phyloP scores from a whole-genome alignment of 2,113 vertebrate species.

The Oreochromis niloticus region DNA sequence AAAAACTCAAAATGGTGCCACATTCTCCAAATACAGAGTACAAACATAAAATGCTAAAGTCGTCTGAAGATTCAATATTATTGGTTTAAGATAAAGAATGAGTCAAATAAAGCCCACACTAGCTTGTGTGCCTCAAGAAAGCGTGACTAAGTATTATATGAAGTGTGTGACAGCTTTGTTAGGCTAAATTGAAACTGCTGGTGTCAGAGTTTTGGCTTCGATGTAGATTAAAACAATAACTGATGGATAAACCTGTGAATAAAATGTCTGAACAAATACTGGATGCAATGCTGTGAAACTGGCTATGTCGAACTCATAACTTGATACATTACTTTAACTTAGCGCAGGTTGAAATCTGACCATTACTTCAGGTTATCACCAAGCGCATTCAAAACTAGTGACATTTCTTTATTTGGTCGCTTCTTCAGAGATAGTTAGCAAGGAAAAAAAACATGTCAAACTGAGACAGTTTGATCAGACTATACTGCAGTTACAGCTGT shows the following conservation, averaged over 20 bases:
- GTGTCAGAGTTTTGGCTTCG: not conserved
- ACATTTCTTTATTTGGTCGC: not conserved
- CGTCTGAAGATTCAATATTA: not conserved
- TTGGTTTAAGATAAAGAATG: not conserved
- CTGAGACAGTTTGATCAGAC: not conserved
- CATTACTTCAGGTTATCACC: not conserved
- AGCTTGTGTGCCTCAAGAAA: not conserved
- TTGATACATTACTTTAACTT: not conserved
- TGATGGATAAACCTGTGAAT: not conserved
- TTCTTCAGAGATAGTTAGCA: not conserved
- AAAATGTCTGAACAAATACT: not conserved
- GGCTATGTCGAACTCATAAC: not conserved
- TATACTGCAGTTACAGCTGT: not conserved
- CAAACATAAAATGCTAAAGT: not conserved
- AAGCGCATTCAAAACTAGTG: rapidly evolving
- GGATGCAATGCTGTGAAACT: not conserved
- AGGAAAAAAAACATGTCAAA: rapidly evolving
- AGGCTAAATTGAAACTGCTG: not conserved
- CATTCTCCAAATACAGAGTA: not conserved
- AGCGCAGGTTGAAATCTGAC: not conserved
- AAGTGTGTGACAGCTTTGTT: not conserved
- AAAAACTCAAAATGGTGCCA: not conserved
- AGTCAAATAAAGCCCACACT: not conserved
- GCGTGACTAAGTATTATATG: not conserved
- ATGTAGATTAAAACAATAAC: not conserved